Evolutionary conservation across 2,888 invertebrate species (phyloP), one percentile per base, ranked within the genome.

Genomic region (Callyntrura sp.): DNA sequence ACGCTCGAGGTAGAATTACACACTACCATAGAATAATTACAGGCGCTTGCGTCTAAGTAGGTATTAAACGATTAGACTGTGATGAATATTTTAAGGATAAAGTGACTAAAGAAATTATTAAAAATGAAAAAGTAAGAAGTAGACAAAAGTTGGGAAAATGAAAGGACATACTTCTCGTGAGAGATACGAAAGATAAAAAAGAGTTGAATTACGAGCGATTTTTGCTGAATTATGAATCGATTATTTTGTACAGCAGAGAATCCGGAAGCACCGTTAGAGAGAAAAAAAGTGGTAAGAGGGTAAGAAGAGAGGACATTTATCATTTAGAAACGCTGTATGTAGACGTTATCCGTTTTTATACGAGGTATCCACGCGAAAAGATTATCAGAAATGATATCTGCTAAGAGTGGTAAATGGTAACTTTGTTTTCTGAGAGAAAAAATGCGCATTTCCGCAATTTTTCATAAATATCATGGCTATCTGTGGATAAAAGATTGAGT

Each of bases 171-270:
- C n/a, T 3, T 8, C 17, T 65, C 23, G 23, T 25, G 9, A 3
- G 23, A 8, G 5, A 14, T 6, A 65, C 4, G 20, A 43, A 17
- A 45, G 70, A 68, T 8, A 68, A 35, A n/a, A n/a, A 68, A 28
- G 35, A 62, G 4, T 25, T 2, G 62, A 62, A 62, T 20, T 25
- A 60, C n/a, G 14, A 12, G 11, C 6, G 70, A 70, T 8, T 35
- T 70, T 2, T 8, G n/a, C 35, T n/a, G 43, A 43, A 68, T 11
- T 12, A 28, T 68, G 68, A 25, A 35, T n/a, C n/a, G n/a, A 9
- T n/a, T 70, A 43, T 35, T 70, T 70, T 70, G 70, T 43, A 70
- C 28, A 20, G 28, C 6, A n/a, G 35, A 68, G 68, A 68, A 70
- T 70, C 70, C 43, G 73, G 73, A 73, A 73, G 73, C 73, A 4